These are phyloP conservation scores for Elegia similella DNA, from an alignment of 2,888 invertebrate species.

Conservation along the genomic window DNA sequence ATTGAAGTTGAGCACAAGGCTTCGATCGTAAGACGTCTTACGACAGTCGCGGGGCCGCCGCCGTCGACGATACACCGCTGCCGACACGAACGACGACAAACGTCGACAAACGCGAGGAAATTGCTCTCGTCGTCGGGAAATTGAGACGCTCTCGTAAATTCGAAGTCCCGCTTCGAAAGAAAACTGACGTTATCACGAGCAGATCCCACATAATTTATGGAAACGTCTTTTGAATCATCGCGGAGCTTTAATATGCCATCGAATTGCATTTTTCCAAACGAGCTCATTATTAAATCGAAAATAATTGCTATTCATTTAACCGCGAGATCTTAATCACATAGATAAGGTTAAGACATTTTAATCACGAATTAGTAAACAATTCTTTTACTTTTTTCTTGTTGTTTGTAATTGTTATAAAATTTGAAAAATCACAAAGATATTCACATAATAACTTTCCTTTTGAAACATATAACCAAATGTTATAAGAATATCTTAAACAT, in stretches of 20 bases:
- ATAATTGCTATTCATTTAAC: background rate
- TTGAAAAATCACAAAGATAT: too few relatives aligned
- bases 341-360: too few relatives aligned
- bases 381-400: too few relatives aligned
- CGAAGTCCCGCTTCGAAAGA: conserved; percentile 42
- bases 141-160: conserved; percentile 65
- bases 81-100: background rate
- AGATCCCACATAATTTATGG: conserved; percentile 35
- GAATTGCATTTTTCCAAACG: background rate
- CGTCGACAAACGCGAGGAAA: conserved; percentile 66
- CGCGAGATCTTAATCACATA: background rate
- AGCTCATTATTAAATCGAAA: background rate
- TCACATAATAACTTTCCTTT: too few relatives aligned
- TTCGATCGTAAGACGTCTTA: conserved; percentile 12
- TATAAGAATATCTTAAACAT: too few relatives aligned
- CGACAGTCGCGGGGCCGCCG: background rate
- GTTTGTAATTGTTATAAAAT: too few relatives aligned
- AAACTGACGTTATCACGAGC: conserved; percentile 36
- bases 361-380: too few relatives aligned
- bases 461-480: too few relatives aligned
- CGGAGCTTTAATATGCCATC: conserved; percentile 8
- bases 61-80: background rate
- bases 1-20: conserved; percentile 16
- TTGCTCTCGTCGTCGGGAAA: conserved; percentile 65
- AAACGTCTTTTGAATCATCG: conserved; percentile 16